Conservation (phyloP, 2,888 invertebrate species). For the Mesorhabditis spiculigera region DNA sequence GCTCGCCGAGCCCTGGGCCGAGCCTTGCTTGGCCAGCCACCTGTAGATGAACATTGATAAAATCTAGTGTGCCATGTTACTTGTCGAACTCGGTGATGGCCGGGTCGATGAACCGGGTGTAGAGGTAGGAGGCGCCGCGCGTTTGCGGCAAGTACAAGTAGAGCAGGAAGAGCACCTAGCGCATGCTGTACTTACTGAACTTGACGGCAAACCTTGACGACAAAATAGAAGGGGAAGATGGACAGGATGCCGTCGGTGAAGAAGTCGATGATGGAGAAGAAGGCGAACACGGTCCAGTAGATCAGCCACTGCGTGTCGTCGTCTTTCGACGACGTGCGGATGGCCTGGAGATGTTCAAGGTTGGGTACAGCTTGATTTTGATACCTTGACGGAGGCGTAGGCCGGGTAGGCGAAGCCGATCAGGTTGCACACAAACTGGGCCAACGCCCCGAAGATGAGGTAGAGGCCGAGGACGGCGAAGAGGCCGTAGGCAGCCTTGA, state of each 20-base stretch:
- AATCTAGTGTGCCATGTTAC: background rate
- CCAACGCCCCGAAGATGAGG: slow-evolving; percentile 88
- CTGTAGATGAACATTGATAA: no score
- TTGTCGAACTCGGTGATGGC: slow-evolving; percentile 60
- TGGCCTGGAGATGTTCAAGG: slow-evolving; percentile 53
- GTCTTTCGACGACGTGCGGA: slow-evolving; percentile 63
- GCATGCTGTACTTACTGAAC: background rate
- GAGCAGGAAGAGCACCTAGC: slow-evolving; percentile 58
- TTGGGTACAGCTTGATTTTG: background rate
- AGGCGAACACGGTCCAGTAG: slow-evolving; percentile 94
- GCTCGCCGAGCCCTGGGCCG: no score
- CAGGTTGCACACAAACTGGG: slow-evolving; percentile 86
- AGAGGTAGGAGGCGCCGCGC: slow-evolving; percentile 61
- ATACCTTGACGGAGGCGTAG: slow-evolving; percentile 67
- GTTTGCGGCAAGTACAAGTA: slow-evolving; percentile 62
- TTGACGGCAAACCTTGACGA: slow-evolving; percentile 57
- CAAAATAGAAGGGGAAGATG: slow-evolving; percentile 78
- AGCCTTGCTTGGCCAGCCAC: no score
- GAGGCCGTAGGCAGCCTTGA: slow-evolving; percentile 25
- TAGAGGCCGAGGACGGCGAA: slow-evolving; percentile 70
- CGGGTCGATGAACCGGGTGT: slow-evolving; percentile 60
- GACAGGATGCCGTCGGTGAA: slow-evolving; percentile 79
- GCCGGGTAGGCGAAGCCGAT: slow-evolving; percentile 94
- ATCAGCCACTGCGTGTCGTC: slow-evolving; percentile 77
- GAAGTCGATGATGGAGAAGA: slow-evolving; percentile 84